Conservation (phyloP, 2,888 invertebrate genomes). For the Biston betularia region DNA sequence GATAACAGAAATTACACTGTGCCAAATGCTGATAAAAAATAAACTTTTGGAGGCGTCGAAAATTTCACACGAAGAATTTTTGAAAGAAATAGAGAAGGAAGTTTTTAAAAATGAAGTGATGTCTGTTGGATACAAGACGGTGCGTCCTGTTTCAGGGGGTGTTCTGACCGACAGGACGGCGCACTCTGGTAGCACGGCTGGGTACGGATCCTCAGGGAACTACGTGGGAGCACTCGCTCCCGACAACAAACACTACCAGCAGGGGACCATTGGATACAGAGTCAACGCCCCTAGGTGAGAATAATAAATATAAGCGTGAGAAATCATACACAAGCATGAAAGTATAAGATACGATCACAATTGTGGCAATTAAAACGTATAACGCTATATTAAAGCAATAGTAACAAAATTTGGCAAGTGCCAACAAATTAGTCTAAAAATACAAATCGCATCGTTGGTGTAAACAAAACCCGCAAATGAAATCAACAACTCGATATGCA, state of each 20-base stretch:
- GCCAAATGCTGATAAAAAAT: slow-evolving; percentile 42
- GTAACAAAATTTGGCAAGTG: slow-evolving; percentile 38
- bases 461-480: slow-evolving; percentile 30
- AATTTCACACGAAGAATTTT: slow-evolving; percentile 36
- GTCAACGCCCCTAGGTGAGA: slow-evolving; percentile 89
- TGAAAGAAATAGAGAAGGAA: slow-evolving; percentile 18
- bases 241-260: slow-evolving; percentile 82
- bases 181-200: slow-evolving; percentile 88
- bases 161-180: slow-evolving; percentile 90
- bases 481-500: slow-evolving; percentile 12
- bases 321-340: slow-evolving; percentile 30
- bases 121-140: slow-evolving; percentile 64
- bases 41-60: slow-evolving; percentile 31
- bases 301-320: slow-evolving; percentile 35
- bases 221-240: slow-evolving; percentile 81
- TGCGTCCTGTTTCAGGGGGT: slow-evolving; percentile 85
- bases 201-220: slow-evolving; percentile 80
- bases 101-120: slow-evolving; percentile 45
- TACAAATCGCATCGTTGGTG: slow-evolving; percentile 33
- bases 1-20: slow-evolving; percentile 67
- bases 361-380: slow-evolving; percentile 20
- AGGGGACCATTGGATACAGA: slow-evolving; percentile 86
- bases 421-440: slow-evolving; percentile 32
- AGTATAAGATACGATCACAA: slow-evolving; percentile 34
- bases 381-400: slow-evolving; percentile 9